Evolutionary conservation across 2,888 invertebrate species (phyloP), one percentile per base, ranked within the genome.

Genomic region (Cylindroiulus punctatus): DNA sequence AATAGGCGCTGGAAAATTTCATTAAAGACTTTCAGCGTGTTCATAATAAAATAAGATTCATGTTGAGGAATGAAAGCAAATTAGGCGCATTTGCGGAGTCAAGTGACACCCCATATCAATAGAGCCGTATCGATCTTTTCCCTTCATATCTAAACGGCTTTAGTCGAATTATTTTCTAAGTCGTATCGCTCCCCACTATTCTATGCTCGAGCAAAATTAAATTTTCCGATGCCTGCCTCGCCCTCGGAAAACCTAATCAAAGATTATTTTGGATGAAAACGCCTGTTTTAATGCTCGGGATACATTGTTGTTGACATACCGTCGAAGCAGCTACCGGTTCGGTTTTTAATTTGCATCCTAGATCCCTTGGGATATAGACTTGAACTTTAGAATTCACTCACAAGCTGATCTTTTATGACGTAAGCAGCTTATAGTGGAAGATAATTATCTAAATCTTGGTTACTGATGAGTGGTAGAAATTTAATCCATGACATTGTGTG

Each of bases 11-110:
- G 76, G 76, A 76, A 76, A 76, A 76, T 76, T 76, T 76, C 76
- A 76, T 76, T 76, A 76, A 76, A 76, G 30, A 76, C 76, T 76
- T 76, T 76, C 76, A 76, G 76, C 76, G 30, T 76, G 76, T 76
- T 76, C 76, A 76, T 76, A 76, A 76, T 76, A 76, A 76, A 76
- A 76, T 76, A 76, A 76, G 76, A 76, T 76, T 76, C 76, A 76
- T 76, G 76, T 76, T 76, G 76, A 76, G 76, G 76, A 76, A 76
- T 76, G 76, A 76, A 76, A 76, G 76, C 76, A 76, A 76, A 76
- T 76, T 76, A 76, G 76, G 76, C 76, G 76, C 76, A 76, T 76
- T 76, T 76, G 76, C 12, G 76, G 76, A 76, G 76, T 76, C 76
- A 76, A 76, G 76, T 76, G 76, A 76, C 76, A 76, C 76, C 76